Base-by-base conservation (phyloP, 92 coral and sea anemone genomes). In the Phenganax subtilis region DNA sequence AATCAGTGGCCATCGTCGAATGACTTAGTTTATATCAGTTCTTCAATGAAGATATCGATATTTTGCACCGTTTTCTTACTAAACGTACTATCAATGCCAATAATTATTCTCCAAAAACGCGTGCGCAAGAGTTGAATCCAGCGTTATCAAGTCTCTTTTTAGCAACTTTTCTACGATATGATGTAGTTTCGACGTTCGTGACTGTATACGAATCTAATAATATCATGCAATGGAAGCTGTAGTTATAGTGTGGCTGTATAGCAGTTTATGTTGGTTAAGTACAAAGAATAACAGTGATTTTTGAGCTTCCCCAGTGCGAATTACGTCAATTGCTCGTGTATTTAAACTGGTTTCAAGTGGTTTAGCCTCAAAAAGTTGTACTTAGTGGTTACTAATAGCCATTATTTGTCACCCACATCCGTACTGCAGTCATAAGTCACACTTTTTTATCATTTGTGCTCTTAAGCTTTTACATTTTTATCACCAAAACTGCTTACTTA, bases 1-100 rank as follows among this genome's bases (percentile, higher is more conserved):
- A 76, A 76, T 76, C 81, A 3, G 81, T 57, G 17, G 70, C 70
- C 81, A 76, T 76, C 10, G 9, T 28, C 51, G 53, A 61, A 12
- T 27, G 30, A 31, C 12, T 31, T 15, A 56, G 9, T 56, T 30
- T 68, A 30, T 10, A 16, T 10, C 53, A 12, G 73, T 68, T 37
- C 31, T 68, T 3, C n/a, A 68, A 68, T 37, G 47, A 9, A 10
- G 73, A 6, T 0, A 30, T 68, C 31, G 31, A 64, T 64, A 59
- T 10, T 59, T 12, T 64, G 27, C 28, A 17, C 67, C 25, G 67
- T 61, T 7, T 7, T 15, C 67, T 7, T 7, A 17, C 67, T 61
- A 17, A 7, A 17, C 0, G 27, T 64, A 17, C 12, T 7, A 10
- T 3, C 37, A 20, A 37, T 64, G 1, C 37, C 0, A 62, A 1